Percentiles rank a stretch among this genome's conserved stretches.
These are phyloP conservation scores for Crotalus tigris DNA, from an alignment of 2,113 vertebrate species.

Conservation along the genomic window DNA sequence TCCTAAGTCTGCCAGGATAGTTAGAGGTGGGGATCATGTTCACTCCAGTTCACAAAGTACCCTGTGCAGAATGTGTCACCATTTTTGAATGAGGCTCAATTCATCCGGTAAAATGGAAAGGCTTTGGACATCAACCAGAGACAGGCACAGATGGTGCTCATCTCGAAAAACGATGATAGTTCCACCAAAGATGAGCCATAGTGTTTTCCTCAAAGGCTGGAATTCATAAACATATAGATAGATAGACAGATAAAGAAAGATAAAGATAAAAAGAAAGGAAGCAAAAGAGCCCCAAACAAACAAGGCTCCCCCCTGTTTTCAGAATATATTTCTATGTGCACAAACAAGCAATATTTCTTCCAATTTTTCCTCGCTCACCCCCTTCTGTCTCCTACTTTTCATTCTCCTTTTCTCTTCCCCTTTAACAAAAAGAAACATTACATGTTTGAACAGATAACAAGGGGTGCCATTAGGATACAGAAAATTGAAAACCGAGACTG, in stretches of 20 bases:
- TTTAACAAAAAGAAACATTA: constrained; percentile 55
- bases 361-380: constrained; percentile 3
- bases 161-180: not conserved
- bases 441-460: constrained; percentile 58
- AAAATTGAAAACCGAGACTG: constrained; percentile 65
- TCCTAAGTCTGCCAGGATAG: constrained; percentile 35
- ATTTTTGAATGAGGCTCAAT: not conserved
- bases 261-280: not conserved
- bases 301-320: not conserved
- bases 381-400: not conserved
- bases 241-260: constrained; percentile 9
- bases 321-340: constrained; percentile 24
- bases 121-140: not conserved
- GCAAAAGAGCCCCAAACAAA: not conserved
- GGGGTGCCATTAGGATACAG: constrained; percentile 50
- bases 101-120: not conserved
- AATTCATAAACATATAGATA: constrained; percentile 34
- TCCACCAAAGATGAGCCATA: not conserved
- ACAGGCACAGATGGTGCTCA: not conserved
- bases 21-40: not conserved
- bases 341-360: constrained; percentile 25
- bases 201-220: constrained; percentile 20
- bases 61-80: not conserved
- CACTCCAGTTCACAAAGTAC: not conserved
- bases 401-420: not conserved